Percentiles rank a stretch among this genome's conserved stretches.
These are phyloP conservation scores for Norana najaformis DNA, from an alignment of 2,888 invertebrate genomes.

Conservation along the genomic window DNA sequence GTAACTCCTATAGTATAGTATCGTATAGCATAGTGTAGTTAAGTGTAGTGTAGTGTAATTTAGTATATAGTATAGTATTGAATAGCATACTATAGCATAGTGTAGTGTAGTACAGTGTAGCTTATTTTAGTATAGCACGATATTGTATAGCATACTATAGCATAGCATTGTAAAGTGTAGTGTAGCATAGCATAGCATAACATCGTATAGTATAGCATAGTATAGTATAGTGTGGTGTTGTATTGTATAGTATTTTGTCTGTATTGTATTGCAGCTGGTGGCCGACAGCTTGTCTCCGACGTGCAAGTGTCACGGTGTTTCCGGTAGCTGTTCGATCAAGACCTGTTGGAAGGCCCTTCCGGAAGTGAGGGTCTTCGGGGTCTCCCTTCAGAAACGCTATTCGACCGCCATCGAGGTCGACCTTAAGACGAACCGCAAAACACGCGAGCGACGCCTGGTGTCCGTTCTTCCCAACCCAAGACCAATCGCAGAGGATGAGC, in stretches of 20 bases:
- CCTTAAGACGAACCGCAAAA: constrained; percentile 31
- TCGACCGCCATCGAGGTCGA: constrained; percentile 32
- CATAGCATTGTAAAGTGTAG: background rate
- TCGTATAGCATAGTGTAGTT: background rate
- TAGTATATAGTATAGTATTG: background rate
- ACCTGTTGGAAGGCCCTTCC: constrained; percentile 94
- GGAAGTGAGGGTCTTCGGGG: constrained; percentile 38
- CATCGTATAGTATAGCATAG: too few relatives aligned
- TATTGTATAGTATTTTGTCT: background rate
- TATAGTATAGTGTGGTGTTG: too few relatives aligned
- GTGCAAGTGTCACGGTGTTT: constrained; percentile 96
- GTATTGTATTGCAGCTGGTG: constrained; percentile 63
- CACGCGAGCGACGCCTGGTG: constrained; percentile 49
- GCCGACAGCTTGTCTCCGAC: constrained; percentile 69
- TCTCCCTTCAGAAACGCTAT: constrained; percentile 33
- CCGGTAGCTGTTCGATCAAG: constrained; percentile 90
- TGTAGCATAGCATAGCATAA: background rate
- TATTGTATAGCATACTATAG: background rate
- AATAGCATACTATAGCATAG: background rate
- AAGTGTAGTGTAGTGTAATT: background rate
- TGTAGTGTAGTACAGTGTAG: background rate
- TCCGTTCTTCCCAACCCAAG: constrained; percentile 59
- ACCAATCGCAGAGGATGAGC: constrained; percentile 67
- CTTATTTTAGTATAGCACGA: too few relatives aligned
- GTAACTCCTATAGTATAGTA: background rate